Evolutionary conservation across 2,797 vertebrate species (phyloP).

Genomic region (Danio aesculapii): DNA sequence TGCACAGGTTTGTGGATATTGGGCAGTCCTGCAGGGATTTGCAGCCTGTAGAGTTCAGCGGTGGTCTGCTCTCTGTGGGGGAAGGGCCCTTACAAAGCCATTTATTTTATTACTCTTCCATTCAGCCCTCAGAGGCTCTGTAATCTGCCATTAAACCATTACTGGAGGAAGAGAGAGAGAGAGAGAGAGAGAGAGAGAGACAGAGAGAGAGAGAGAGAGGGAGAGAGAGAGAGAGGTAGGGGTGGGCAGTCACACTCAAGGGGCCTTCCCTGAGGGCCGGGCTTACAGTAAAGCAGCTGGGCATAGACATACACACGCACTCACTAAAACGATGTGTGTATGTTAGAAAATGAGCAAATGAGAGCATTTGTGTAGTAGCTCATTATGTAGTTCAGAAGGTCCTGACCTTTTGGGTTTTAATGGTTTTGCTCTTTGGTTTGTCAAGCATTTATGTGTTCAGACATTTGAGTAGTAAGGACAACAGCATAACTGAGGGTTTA

Average conservation of each 20-base stretch:
- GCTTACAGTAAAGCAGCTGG: slow-evolving; percentile 63
- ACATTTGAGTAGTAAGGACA: neutral
- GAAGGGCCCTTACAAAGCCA: slow-evolving; percentile 59
- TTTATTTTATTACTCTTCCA: slow-evolving; percentile 66
- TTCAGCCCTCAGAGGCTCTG: slow-evolving; percentile 63
- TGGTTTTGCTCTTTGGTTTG: neutral
- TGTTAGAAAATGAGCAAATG: slow-evolving; percentile 40
- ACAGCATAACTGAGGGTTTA: neutral
- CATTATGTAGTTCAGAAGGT: slow-evolving; percentile 28
- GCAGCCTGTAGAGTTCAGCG: slow-evolving; percentile 33
- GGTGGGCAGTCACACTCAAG: slow-evolving; percentile 48
- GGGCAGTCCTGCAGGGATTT: slow-evolving; percentile 18
- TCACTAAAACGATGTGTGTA: slow-evolving; percentile 30
- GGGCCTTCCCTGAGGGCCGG: slow-evolving; percentile 54
- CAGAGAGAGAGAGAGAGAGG: slow-evolving; percentile 33
- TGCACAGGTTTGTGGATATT: slow-evolving; percentile 40
- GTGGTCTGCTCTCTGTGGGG: slow-evolving; percentile 43
- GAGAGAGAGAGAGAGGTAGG: slow-evolving; percentile 31
- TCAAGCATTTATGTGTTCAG: neutral
- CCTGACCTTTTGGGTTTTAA: slow-evolving; percentile 1
- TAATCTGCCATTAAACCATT: slow-evolving; percentile 68
- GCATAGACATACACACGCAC: slow-evolving; percentile 23
- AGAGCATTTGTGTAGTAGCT: slow-evolving; percentile 40
- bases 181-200: slow-evolving; percentile 19
- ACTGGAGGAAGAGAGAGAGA: slow-evolving; percentile 51